A percentile compares a stretch with the other conserved stretches of the same genome.
phyloP scores from a whole-genome alignment of 2,888 invertebrate genomes.

The Dynastes tityus region DNA sequence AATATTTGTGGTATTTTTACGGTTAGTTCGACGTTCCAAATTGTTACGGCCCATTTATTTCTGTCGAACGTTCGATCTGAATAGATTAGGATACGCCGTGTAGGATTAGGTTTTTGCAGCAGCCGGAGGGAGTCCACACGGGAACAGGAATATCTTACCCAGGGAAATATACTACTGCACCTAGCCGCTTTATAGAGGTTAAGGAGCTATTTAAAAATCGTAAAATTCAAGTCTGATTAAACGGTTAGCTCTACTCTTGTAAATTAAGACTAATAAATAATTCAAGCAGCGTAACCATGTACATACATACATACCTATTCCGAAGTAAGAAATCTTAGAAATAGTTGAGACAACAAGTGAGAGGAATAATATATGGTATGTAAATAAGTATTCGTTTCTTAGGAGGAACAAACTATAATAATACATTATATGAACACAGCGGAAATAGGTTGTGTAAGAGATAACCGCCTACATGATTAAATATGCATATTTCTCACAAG shows the following conservation, averaged over 20 bases:
- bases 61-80: conserved; percentile 39
- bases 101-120: conserved; percentile 21
- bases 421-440: background rate
- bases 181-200: conserved; percentile 17
- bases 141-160: conserved; percentile 8
- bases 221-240: conserved; percentile 28
- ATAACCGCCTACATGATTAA: conserved; percentile 1
- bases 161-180: conserved; percentile 14
- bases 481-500: conserved; percentile 6
- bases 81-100: conserved; percentile 29
- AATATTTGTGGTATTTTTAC: conserved; percentile 44
- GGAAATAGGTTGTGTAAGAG: conserved; percentile 1
- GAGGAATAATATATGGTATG: conserved; percentile 8
- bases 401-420: conserved; percentile 15
- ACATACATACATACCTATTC: background rate
- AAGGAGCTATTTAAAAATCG: conserved; percentile 30
- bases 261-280: conserved; percentile 13
- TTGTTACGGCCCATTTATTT: conserved; percentile 40
- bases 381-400: background rate
- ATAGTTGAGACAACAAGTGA: background rate
- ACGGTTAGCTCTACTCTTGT: conserved; percentile 11
- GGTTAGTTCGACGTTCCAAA: conserved; percentile 33
- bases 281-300: background rate
- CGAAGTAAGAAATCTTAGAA: background rate
- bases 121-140: background rate